Percentiles rank a stretch among this genome's conserved stretches.
Conservation (phyloP, 1,140 invertebrate genomes). For the Eumaeus atala region DNA sequence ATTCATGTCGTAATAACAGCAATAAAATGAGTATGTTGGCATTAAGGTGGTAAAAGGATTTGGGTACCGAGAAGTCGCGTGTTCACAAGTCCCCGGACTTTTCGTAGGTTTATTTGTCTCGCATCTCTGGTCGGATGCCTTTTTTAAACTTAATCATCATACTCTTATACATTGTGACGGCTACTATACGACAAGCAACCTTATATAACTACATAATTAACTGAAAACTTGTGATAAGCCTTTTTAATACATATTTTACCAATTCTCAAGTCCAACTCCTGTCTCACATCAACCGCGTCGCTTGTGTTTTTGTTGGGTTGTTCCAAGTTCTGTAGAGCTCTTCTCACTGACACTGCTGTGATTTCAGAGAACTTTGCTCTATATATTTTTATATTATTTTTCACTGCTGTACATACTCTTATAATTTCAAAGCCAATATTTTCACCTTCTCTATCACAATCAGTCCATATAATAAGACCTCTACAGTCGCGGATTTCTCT, state of each 20-base stretch:
- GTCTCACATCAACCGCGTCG: constrained; percentile 96
- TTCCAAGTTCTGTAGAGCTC: constrained; percentile 87
- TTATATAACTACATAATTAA: not conserved
- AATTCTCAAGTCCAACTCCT: constrained; percentile 97
- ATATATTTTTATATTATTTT: constrained; percentile 84
- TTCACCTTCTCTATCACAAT: constrained; percentile 99
- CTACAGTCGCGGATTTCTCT: constrained; percentile 85
- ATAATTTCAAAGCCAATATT: constrained; percentile 99
- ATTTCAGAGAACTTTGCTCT: constrained; percentile 99
- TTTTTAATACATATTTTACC: constrained; percentile 73
- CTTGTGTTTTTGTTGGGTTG: constrained; percentile 89
- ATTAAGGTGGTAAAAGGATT: too few relatives aligned
- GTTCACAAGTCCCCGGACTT: too few relatives aligned
- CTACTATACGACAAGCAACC: not conserved
- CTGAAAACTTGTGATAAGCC: not conserved
- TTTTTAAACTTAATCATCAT: too few relatives aligned
- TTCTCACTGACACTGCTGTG: constrained; percentile 84
- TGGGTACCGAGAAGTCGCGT: too few relatives aligned
- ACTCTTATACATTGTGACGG: too few relatives aligned
- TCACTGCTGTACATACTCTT: constrained; percentile 88
- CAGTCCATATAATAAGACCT: constrained; percentile 97
- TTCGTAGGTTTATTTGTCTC: too few relatives aligned
- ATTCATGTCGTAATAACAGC: too few relatives aligned
- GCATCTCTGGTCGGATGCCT: too few relatives aligned
- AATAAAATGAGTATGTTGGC: too few relatives aligned